These are phyloP conservation scores for Poicephalus meyeri DNA, from an alignment of 2,113 vertebrate species.

Conservation along the genomic window DNA sequence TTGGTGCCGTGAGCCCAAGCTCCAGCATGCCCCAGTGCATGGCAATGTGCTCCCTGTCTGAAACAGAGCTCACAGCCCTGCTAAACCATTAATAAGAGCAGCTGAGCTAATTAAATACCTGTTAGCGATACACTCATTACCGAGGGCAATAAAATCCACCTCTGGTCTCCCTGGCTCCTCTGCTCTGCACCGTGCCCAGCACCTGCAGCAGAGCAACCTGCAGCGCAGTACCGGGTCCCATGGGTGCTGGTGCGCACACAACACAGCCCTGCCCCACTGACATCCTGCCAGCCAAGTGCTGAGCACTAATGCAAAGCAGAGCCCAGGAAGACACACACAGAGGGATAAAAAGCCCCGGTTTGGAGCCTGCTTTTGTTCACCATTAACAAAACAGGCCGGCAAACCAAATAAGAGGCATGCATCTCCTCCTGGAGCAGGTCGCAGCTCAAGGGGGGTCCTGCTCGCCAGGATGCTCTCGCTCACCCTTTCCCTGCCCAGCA, in stretches of 20 bases:
- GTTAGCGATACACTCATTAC: conserved; percentile 25
- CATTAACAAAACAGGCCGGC: fast-evolving
- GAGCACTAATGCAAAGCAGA: background rate
- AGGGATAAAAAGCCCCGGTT: background rate
- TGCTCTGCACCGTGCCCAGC: fast-evolving
- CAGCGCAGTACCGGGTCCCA: background rate
- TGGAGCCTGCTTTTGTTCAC: background rate
- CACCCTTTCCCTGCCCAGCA: background rate
- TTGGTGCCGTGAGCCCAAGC: background rate
- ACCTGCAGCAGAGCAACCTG: background rate
- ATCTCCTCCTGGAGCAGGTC: background rate
- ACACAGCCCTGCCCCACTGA: background rate
- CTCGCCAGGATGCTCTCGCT: fast-evolving
- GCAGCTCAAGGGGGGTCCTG: background rate
- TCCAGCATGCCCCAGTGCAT: fast-evolving
- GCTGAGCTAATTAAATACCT: conserved; percentile 44
- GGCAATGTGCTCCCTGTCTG: background rate
- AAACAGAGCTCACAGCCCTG: background rate
- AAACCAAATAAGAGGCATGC: background rate
- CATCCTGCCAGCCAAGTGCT: fast-evolving
- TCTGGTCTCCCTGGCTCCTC: background rate
- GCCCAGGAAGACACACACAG: too few relatives aligned
- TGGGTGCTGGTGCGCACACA: fast-evolving
- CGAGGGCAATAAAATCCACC: background rate
- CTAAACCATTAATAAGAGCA: background rate